A percentile compares a stretch with the other conserved stretches of the same genome.
phyloP scores from a whole-genome alignment of 2,797 vertebrate species.

The Gouania willdenowi region DNA sequence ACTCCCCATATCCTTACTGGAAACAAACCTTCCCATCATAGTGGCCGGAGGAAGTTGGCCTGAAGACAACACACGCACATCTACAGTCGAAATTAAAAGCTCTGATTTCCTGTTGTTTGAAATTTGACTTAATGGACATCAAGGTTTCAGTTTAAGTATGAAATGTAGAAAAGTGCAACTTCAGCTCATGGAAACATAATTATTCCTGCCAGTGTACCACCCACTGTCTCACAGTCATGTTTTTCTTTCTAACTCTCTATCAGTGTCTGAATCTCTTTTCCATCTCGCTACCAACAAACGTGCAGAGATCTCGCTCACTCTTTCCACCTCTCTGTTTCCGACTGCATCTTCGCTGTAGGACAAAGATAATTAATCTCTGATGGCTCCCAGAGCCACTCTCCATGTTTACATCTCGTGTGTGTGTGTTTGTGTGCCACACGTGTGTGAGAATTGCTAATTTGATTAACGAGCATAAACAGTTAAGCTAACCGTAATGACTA shows the following conservation, averaged over 20 bases:
- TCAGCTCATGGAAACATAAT: conserved; percentile 13
- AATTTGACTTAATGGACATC: conserved; percentile 12
- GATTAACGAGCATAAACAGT: conserved; percentile 76
- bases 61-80: conserved; percentile 30
- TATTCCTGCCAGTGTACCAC: conserved; percentile 15
- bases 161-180: conserved; percentile 5
- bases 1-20: conserved; percentile 9
- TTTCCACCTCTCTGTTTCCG: conserved; percentile 26
- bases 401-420: conserved; percentile 48
- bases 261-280: conserved; percentile 39
- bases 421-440: conserved; percentile 6
- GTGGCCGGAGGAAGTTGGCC: conserved; percentile 30
- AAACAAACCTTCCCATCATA: conserved; percentile 23
- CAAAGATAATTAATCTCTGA: conserved; percentile 65
- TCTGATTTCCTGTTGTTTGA: conserved; percentile 16
- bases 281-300: conserved; percentile 40
- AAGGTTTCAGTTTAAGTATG: conserved; percentile 24
- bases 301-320: conserved; percentile 33
- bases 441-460: conserved; percentile 64
- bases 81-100: conserved; percentile 19
- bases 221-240: conserved; percentile 8
- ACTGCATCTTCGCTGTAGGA: conserved; percentile 50
- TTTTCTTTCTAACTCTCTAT: conserved; percentile 10
- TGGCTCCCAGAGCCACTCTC: conserved; percentile 48
- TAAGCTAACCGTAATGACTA: conserved; percentile 73